These are phyloP conservation scores for Pristionchus mayeri DNA, from an alignment of 2,888 invertebrate genomes.

Conservation along the genomic window DNA sequence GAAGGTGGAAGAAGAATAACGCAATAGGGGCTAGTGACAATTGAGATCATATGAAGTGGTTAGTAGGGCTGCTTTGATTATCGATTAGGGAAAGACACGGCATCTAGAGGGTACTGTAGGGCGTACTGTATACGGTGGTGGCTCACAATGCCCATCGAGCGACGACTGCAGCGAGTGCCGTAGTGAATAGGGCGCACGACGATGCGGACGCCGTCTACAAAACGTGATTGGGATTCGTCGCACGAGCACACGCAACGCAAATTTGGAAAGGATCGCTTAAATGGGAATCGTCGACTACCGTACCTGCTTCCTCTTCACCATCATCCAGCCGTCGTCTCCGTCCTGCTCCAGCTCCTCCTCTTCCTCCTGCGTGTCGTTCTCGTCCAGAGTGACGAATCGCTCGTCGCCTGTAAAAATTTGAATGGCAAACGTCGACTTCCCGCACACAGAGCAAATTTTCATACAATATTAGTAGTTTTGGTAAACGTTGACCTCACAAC, in stretches of 20 bases:
- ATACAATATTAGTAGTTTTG: background rate
- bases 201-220: constrained; percentile 4
- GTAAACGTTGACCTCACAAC: background rate
- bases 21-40: background rate
- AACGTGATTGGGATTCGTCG: background rate
- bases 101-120: background rate
- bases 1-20: background rate
- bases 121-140: background rate
- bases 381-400: background rate
- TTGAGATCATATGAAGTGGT: constrained; percentile 19
- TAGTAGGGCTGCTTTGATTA: constrained; percentile 33
- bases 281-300: constrained; percentile 28
- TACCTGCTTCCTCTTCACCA: constrained; percentile 50
- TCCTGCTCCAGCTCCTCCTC: constrained; percentile 46
- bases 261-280: background rate
- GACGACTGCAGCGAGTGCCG: background rate
- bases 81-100: constrained; percentile 16
- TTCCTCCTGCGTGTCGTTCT: background rate
- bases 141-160: constrained; percentile 5
- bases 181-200: background rate
- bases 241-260: background rate
- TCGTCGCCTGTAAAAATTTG: background rate
- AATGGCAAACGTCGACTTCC: background rate
- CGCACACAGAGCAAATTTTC: background rate
- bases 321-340: constrained; percentile 49